These are phyloP conservation scores for Simalia tracyae DNA, from an alignment of 2,797 vertebrate genomes.

Conservation along the genomic window DNA sequence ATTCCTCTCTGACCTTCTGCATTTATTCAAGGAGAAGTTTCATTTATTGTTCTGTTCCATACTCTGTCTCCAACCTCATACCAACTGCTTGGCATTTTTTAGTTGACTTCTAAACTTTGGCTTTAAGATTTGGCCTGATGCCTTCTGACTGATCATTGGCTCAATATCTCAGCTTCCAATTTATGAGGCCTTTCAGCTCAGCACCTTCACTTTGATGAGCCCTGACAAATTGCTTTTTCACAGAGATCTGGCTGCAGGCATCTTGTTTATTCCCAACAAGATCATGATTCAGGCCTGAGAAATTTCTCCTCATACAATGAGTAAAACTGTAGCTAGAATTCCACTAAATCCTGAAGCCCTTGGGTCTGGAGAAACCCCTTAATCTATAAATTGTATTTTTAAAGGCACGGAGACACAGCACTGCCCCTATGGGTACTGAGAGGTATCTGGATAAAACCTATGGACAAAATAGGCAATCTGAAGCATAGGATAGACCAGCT, in stretches of 20 bases:
- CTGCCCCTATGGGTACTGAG: background rate
- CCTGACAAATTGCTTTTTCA: slow-evolving; percentile 12
- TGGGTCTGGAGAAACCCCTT: background rate
- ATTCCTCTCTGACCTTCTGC: background rate
- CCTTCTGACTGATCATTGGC: background rate
- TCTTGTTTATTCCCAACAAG: slow-evolving; percentile 26
- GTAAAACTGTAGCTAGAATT: background rate
- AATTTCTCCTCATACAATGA: background rate
- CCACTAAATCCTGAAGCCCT: slow-evolving; percentile 3
- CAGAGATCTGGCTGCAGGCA: background rate
- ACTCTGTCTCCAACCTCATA: background rate
- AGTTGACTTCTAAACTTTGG: background rate
- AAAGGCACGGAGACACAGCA: background rate
- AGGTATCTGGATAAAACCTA: background rate
- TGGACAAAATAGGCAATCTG: background rate
- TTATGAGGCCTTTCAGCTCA: slow-evolving; percentile 20
- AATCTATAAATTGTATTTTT: background rate
- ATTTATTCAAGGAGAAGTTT: background rate
- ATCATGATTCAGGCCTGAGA: slow-evolving; percentile 24
- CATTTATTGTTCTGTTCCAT: background rate
- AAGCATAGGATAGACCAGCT: slow-evolving; percentile 12
- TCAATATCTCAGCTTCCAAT: background rate
- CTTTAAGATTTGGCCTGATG: background rate
- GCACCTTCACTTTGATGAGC: background rate
- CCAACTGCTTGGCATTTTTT: background rate